Evolutionary conservation across 2,113 vertebrate genomes (phyloP), one percentile per base, ranked within the genome.

Genomic region (Poecilia latipinna): DNA sequence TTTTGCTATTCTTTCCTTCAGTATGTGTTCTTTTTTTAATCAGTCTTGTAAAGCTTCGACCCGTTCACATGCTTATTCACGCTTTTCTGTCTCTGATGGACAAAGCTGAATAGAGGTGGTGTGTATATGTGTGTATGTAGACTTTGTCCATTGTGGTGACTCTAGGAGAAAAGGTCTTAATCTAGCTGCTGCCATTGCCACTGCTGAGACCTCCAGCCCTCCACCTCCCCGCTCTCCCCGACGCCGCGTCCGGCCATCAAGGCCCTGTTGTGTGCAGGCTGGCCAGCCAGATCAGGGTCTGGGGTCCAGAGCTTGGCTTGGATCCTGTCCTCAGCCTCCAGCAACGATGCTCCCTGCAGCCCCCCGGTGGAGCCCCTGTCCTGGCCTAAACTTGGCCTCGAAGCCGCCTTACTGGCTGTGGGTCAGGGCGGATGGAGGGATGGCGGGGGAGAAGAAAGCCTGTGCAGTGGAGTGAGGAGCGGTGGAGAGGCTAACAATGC

Each of bases 401-500:
- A 74, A 79, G 83, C 82, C 48, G 75, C 87, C 90, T 87, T 91
- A 75, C 80, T 90, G 92, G 92, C 90, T 66, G 24, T 0, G 29
- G 78, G 86, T 87, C 89, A 80, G 79, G 73, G 44, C 72, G 74
- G 82, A 79, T 51, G 80, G 83, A 85, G 8, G 44, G 44, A 48
- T 19, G 44, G 44, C 31, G 80, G 72, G 69, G 62, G 69, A 79
- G 72, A 87, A 87, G 85, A 83, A 88, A 86, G 84, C 76, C 86
- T 66, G 92, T 92, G 89, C 91, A 93, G 83, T 61, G 91, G 89
- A 93, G 92, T 92, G 92, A 90, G 85, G 82, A 93, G 91, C 89
- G 91, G 86, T 87, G 89, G 82, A 88, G 89, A 92, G 82, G 90
- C 89, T 91, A 92, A 93, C 92, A 93, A 93, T 93, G 88, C 92